Percentiles rank a stretch among this genome's conserved stretches.
phyloP scores from a whole-genome alignment of 2,113 vertebrate species.

The Dicerorhinus sumatrensis region DNA sequence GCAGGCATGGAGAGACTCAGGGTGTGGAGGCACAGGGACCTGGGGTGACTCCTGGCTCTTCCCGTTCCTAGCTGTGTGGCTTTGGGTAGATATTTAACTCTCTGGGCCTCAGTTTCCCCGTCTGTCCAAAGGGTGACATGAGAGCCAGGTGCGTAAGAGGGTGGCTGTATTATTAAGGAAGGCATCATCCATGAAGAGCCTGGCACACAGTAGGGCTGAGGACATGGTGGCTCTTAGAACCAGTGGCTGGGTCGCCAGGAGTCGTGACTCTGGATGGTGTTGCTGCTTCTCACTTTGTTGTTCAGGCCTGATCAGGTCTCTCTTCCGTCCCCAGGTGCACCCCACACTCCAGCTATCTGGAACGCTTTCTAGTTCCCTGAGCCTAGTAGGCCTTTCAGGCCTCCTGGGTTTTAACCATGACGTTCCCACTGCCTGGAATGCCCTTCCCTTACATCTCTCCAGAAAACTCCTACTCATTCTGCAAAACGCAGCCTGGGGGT shows the following conservation, averaged over 20 bases:
- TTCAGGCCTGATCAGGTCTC: neutral
- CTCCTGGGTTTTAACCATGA: neutral
- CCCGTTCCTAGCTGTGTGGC: neutral
- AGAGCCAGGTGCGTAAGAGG: neutral
- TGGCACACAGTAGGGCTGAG: fast-evolving
- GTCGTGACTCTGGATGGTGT: fast-evolving
- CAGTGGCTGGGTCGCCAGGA: neutral
- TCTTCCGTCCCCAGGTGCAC: fast-evolving
- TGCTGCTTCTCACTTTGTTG: neutral
- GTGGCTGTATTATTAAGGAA: neutral
- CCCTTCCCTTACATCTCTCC: neutral
- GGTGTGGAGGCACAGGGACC: neutral
- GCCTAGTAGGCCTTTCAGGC: neutral
- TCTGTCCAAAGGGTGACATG: neutral
- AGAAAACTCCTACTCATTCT: constrained; percentile 23
- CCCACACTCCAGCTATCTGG: neutral
- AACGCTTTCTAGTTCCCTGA: neutral
- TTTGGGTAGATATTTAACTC: neutral
- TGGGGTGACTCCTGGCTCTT: neutral
- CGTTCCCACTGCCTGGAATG: neutral
- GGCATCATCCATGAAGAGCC: neutral
- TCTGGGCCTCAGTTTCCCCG: neutral
- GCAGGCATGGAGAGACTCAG: neutral
- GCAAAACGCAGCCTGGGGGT: neutral
- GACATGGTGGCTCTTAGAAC: neutral